Evolutionary conservation across 2,888 invertebrate species (phyloP).

Genomic region (Orthosia gracilis): DNA sequence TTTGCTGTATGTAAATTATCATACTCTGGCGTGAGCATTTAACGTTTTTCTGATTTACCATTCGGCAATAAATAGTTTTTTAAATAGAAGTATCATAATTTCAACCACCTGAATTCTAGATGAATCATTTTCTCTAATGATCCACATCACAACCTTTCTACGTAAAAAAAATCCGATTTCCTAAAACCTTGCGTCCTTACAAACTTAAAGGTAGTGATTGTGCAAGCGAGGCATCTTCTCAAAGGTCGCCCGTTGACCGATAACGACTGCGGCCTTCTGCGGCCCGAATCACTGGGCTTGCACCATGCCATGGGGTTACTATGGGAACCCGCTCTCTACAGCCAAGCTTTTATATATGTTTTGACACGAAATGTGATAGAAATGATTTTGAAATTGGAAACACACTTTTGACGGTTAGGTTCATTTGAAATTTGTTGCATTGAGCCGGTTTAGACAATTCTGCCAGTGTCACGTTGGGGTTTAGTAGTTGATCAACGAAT

Average conservation of each 20-base stretch:
- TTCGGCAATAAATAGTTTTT: no score
- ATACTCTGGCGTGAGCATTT: no score
- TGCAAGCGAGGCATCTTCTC: constrained; percentile 81
- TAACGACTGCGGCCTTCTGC: constrained; percentile 88
- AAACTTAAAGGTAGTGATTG: constrained; percentile 63
- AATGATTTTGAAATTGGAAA: constrained; percentile 25
- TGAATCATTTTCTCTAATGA: background rate
- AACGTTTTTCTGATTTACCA: background rate
- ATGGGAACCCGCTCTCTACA: constrained; percentile 66
- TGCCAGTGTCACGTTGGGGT: no score
- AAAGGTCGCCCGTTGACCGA: constrained; percentile 88
- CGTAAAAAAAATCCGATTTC: constrained; percentile 41
- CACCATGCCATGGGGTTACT: constrained; percentile 74
- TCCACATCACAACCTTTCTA: background rate
- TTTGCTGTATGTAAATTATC: no score
- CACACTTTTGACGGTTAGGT: constrained; percentile 1
- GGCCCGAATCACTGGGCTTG: constrained; percentile 80
- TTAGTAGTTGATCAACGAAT: no score
- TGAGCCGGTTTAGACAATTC: no score
- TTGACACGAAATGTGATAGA: constrained; percentile 45
- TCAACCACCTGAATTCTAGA: background rate
- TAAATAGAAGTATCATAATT: background rate
- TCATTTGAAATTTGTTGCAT: no score
- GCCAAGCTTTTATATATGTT: constrained; percentile 33
- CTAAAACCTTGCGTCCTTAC: constrained; percentile 47